These are phyloP conservation scores for Uloborus diversus DNA, from an alignment of 1,140 invertebrate species.

Conservation along the genomic window DNA sequence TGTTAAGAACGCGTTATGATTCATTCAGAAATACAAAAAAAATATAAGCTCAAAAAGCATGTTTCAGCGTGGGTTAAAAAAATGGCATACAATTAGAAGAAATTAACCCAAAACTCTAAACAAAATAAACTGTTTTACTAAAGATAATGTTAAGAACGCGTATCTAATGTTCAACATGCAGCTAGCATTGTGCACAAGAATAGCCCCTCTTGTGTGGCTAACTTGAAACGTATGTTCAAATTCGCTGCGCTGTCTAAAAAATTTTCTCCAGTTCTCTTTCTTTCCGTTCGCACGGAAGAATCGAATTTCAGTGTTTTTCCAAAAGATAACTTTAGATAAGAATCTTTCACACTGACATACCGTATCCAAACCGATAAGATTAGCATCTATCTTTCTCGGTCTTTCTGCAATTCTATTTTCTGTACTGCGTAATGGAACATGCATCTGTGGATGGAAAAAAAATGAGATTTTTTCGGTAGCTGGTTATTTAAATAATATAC, in stretches of 20 bases:
- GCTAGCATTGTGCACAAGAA: no score
- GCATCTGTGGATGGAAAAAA: neutral
- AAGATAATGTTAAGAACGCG: no score
- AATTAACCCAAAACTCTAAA: no score
- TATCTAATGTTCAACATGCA: no score
- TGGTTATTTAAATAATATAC: neutral
- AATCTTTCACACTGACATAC: neutral
- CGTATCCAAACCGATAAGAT: conserved; percentile 24
- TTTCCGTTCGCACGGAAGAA: neutral
- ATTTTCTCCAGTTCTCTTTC: neutral
- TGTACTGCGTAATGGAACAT: conserved; percentile 4
- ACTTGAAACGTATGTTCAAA: neutral
- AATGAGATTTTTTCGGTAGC: neutral
- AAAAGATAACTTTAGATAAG: conserved; percentile 22
- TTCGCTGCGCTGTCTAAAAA: neutral
- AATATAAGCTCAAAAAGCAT: no score
- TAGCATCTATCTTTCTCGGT: neutral
- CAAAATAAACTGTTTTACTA: no score
- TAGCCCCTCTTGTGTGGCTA: neutral
- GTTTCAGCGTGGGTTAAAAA: no score
- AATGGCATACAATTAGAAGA: no score
- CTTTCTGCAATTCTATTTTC: neutral
- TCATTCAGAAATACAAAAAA: no score
- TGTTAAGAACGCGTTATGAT: no score
- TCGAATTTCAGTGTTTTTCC: conserved; percentile 5